A percentile compares a stretch with the other conserved stretches of the same genome.
Conservation (phyloP, 2,797 vertebrate genomes). For the Aldrovandia affinis region DNA sequence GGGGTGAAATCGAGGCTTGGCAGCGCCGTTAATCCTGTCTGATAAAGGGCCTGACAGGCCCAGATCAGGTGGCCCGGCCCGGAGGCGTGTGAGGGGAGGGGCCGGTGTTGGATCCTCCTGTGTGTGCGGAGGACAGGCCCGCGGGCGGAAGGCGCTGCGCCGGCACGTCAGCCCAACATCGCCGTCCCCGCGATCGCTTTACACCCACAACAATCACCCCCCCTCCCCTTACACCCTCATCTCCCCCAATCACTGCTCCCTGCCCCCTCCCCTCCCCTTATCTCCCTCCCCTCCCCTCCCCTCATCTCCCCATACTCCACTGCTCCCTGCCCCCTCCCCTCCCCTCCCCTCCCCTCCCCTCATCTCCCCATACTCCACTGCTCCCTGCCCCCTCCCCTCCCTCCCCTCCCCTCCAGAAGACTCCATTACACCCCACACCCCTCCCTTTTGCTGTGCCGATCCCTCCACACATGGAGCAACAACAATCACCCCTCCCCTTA, state of each 20-base stretch:
- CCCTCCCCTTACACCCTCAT: constrained; percentile 48
- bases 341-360: too few species aligned
- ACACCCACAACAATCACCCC: constrained; percentile 47
- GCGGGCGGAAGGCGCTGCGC: constrained; percentile 55
- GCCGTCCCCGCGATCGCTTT: constrained; percentile 28
- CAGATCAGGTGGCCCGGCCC: constrained; percentile 70
- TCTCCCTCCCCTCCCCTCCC: constrained; percentile 13
- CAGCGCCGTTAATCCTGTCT: constrained; percentile 69
- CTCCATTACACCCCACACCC: too few species aligned
- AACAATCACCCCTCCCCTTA: constrained; percentile 47
- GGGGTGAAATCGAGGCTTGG: constrained; percentile 65
- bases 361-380: neutral
- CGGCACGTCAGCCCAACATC: constrained; percentile 40
- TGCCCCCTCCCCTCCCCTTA: constrained; percentile 63
- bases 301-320: neutral
- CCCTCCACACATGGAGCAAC: too few species aligned
- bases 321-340: neutral
- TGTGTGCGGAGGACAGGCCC: constrained; percentile 55
- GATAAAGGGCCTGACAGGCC: constrained; percentile 73
- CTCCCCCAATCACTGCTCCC: constrained; percentile 48
- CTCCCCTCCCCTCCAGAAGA: neutral
- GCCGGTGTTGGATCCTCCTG: constrained; percentile 66
- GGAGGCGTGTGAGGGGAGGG: constrained; percentile 56
- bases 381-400: neutral
- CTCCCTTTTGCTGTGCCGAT: too few species aligned